Conservation (phyloP, 2,888 invertebrate genomes). For the Andricus curvator region DNA sequence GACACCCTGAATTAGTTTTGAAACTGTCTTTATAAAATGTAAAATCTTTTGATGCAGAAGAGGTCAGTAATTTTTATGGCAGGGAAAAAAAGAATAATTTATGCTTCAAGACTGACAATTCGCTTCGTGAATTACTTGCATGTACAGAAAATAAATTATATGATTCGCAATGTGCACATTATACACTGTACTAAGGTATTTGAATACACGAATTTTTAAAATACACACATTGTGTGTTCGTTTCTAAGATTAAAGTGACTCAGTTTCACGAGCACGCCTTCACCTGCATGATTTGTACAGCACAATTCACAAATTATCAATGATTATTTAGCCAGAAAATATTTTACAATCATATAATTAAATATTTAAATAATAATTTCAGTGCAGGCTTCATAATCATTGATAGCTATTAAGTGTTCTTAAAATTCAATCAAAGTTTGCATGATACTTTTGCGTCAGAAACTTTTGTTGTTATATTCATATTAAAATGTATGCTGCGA, state of each 20-base stretch:
- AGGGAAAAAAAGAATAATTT: background rate
- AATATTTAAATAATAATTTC: conserved; percentile 1
- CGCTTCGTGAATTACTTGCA: conserved; percentile 19
- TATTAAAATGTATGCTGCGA: background rate
- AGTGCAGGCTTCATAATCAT: background rate
- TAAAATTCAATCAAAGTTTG: background rate
- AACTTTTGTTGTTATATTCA: background rate
- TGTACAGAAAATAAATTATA: conserved; percentile 12
- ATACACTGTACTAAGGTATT: conserved; percentile 13
- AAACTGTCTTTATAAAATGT: background rate
- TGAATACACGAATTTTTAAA: conserved; percentile 22
- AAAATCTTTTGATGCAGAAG: background rate
- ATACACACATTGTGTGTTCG: conserved; percentile 2
- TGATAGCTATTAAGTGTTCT: background rate
- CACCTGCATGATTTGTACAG: background rate
- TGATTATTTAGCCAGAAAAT: background rate
- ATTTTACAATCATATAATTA: background rate
- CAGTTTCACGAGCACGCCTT: conserved; percentile 7
- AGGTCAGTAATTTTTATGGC: background rate
- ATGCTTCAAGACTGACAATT: background rate
- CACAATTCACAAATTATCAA: conserved; percentile 11
- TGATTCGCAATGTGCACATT: conserved; percentile 11
- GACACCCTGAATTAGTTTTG: no score
- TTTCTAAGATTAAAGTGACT: background rate
- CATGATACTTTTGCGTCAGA: conserved; percentile 4